Evolutionary conservation across 2,797 vertebrate species (phyloP).

Genomic region (Takifugu rubripes): DNA sequence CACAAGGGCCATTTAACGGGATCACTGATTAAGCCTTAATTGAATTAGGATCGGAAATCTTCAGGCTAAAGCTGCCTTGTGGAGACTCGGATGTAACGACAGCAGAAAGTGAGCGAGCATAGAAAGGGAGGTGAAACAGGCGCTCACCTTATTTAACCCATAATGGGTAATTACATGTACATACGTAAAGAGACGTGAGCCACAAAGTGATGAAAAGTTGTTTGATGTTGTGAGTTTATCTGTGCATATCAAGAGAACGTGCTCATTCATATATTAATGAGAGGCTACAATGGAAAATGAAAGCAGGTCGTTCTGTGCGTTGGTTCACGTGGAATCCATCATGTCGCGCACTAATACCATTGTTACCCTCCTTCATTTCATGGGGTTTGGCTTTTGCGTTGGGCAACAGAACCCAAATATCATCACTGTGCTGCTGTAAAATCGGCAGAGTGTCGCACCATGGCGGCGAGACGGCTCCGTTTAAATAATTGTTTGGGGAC

Average conservation of each 20-base stretch:
- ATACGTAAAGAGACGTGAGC: constrained; percentile 4
- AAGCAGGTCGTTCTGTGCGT: constrained; percentile 11
- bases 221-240: background rate
- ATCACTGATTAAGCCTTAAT: constrained; percentile 54
- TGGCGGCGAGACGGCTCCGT: constrained; percentile 3
- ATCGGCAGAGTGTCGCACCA: background rate
- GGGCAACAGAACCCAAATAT: background rate
- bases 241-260: background rate
- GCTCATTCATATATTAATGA: constrained; percentile 37
- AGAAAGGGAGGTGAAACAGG: constrained; percentile 12
- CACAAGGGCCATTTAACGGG: constrained; percentile 44
- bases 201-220: constrained; percentile 3
- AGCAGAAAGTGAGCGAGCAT: constrained; percentile 17
- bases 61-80: constrained; percentile 29
- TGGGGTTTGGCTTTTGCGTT: background rate
- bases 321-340: constrained; percentile 17
- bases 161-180: constrained; percentile 1
- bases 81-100: constrained; percentile 17
- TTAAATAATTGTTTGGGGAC: background rate
- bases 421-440: background rate
- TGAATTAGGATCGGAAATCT: constrained; percentile 36
- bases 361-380: constrained; percentile 10
- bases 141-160: constrained; percentile 17
- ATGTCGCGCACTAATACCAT: constrained; percentile 19
- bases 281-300: constrained; percentile 21